Base-by-base conservation (phyloP, 2,888 invertebrate species). In the Thelaira solivaga region DNA sequence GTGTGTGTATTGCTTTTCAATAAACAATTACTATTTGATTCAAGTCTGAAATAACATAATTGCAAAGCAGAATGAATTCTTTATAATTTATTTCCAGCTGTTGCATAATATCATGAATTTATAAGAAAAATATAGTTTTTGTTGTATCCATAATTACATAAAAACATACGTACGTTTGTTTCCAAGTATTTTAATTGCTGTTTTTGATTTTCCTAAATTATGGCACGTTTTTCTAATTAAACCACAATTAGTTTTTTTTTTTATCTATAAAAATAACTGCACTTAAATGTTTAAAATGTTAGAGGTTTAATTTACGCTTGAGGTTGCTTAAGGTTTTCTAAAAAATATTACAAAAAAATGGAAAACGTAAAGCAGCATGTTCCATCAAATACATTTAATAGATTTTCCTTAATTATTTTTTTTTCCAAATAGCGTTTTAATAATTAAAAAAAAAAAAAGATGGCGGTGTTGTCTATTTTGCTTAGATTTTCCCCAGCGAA, bases 51-150 rank as follows among this genome's bases (percentile, higher is more conserved):
- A 26, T 34, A 47, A 39, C n/a, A 22, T 18, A 47, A 45, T 69
- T 59, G 47, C 49, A 57, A 2, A n/a, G 3, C 10, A 55, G 43
- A 45, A 55, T 39, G 20, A 45, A 49, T 69, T 59, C 49, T 31
- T 47, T 47, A 16, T 11, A 39, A 57, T 57, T 34, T 57, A 10
- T 57, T 47, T 47, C 36, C 26, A 29, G 22, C 49, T 59, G 7
- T 69, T 69, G 39, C 39, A 29, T 39, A 59, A 69, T 49, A 29
- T 31, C 26, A 39, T 39, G 36, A 68, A 36, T 68, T 68, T 20
- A 10, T 24, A 6, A 8, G 8, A 10, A 18, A 45, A 26, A n/a
- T 45, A 43, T 24, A 7, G 11, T 24, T n/a, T n/a, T n/a, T n/a
- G n/a, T n/a, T n/a, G 47, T 57, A 11, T 29, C 1, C 45, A 13